These are phyloP conservation scores for Drosophila sucinea DNA, from an alignment of 1,140 invertebrate species.

Conservation along the genomic window DNA sequence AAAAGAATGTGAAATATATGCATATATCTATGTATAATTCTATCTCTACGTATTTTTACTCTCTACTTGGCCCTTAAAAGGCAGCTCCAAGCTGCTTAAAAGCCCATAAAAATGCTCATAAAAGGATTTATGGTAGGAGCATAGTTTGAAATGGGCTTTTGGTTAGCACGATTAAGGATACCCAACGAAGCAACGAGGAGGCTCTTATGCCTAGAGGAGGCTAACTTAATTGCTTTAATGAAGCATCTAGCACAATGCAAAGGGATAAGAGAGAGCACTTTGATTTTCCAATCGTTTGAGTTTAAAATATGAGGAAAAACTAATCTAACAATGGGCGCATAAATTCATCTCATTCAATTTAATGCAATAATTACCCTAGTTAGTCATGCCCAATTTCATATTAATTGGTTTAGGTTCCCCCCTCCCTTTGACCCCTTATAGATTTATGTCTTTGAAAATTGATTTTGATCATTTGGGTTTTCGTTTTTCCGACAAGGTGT, in stretches of 20 bases:
- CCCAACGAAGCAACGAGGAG: constrained; percentile 35
- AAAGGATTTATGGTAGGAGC: constrained; percentile 67
- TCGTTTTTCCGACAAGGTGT: constrained; percentile 50
- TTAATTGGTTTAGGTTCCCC: constrained; percentile 61
- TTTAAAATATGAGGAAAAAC: neutral
- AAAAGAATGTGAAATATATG: constrained; percentile 33
- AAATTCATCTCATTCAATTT: constrained; percentile 41
- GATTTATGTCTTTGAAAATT: constrained; percentile 71
- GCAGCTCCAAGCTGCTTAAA: constrained; percentile 37
- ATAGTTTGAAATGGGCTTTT: constrained; percentile 68
- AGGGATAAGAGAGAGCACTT: constrained; percentile 18
- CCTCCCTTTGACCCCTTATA: constrained; percentile 27
- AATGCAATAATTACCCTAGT: constrained; percentile 55
- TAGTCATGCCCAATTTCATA: constrained; percentile 74
- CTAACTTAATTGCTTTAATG: constrained; percentile 52
- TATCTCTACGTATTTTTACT: neutral
- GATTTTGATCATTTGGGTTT: constrained; percentile 63
- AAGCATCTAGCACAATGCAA: constrained; percentile 23
- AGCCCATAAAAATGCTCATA: constrained; percentile 60
- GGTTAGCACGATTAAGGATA: constrained; percentile 70
- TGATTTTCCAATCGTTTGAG: neutral
- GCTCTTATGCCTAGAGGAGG: constrained; percentile 38
- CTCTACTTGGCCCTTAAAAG: neutral
- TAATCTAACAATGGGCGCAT: constrained; percentile 14
- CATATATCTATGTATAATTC: neutral